Percentiles rank a stretch among this genome's conserved stretches.
Conservation (phyloP, 2,113 vertebrate species). For the Bagarius yarrelli region DNA sequence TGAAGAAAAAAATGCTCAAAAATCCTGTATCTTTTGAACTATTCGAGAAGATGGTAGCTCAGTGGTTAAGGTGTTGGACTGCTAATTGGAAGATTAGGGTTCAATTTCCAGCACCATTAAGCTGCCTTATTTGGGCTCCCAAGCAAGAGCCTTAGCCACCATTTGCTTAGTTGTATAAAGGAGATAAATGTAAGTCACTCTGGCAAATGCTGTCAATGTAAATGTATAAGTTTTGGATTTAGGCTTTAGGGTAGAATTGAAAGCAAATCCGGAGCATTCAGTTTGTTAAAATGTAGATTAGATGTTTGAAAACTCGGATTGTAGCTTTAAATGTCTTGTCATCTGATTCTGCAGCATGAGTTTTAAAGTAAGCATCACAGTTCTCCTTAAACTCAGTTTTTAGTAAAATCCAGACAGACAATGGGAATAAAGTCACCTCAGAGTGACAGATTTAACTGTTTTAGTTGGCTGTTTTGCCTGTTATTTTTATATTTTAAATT, state of each 20-base stretch:
- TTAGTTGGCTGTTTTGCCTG: background rate
- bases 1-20: too few species aligned
- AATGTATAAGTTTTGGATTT: too few species aligned
- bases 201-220: too few species aligned
- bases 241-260: background rate
- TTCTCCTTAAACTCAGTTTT: background rate
- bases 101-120: too few species aligned
- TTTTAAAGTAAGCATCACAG: background rate
- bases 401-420: background rate
- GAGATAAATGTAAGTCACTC: too few species aligned
- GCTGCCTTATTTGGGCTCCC: too few species aligned
- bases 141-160: too few species aligned
- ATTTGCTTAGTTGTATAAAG: too few species aligned
- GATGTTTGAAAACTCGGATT: background rate
- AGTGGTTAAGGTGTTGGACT: too few species aligned
- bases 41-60: too few species aligned
- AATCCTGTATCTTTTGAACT: too few species aligned
- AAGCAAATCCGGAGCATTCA: background rate
- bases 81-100: too few species aligned
- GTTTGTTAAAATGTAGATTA: background rate
- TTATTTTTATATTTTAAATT: constrained; percentile 57
- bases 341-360: background rate
- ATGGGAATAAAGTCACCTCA: background rate
- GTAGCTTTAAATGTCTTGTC: background rate
- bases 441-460: background rate